These are phyloP conservation scores for Bombycilla garrulus DNA, from an alignment of 2,113 vertebrate species.

Conservation along the genomic window DNA sequence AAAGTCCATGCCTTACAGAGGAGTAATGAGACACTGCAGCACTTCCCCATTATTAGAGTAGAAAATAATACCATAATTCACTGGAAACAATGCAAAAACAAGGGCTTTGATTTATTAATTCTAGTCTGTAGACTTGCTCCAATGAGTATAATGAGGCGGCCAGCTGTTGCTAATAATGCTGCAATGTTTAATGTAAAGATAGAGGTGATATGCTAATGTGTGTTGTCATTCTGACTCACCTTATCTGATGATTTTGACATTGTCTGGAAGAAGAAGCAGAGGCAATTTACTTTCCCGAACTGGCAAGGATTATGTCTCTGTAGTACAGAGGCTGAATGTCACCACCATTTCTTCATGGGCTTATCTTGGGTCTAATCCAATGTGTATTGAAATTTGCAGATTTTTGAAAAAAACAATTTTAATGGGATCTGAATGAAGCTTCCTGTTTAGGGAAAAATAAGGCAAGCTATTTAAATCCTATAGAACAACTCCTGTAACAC, in stretches of 20 bases:
- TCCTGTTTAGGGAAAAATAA: not conserved
- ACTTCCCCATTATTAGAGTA: not conserved
- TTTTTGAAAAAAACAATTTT: not conserved
- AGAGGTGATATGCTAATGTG: not conserved
- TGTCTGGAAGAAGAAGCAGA: not conserved
- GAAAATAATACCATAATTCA: not conserved
- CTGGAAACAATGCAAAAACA: not conserved
- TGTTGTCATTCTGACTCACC: not conserved
- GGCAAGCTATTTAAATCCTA: not conserved
- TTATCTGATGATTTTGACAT: conserved; percentile 12
- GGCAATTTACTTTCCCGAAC: not conserved
- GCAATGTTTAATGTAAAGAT: not conserved
- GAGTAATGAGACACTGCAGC: not conserved
- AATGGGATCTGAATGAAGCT: not conserved
- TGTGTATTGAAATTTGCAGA: not conserved
- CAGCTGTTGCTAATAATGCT: conserved; percentile 11
- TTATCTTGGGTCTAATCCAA: not conserved
- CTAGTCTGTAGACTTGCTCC: not conserved
- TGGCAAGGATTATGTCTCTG: not conserved
- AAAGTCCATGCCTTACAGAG: not conserved
- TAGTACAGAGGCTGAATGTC: not conserved
- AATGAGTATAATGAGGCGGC: not conserved
- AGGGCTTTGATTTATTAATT: not conserved
- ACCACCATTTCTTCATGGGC: not conserved
- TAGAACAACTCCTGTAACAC: not conserved